Conservation (phyloP, 2,888 invertebrate genomes). For the Tipula vernalis region DNA sequence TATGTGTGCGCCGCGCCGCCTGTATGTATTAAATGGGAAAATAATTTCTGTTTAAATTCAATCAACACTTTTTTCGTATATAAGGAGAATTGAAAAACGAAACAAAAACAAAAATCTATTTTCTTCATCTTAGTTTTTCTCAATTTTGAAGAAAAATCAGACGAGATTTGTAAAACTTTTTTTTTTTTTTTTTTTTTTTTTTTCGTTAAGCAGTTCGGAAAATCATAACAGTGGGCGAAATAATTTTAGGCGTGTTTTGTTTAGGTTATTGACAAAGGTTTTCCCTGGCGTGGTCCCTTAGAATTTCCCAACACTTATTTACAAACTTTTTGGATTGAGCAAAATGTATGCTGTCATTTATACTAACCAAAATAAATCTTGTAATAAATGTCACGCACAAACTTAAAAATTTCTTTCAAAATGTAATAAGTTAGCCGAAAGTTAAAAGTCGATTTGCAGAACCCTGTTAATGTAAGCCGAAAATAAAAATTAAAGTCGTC, state of each 20-base stretch:
- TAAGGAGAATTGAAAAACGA: background rate
- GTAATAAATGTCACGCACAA: no score
- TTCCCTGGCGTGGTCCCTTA: no score
- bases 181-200: background rate
- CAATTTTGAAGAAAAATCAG: background rate
- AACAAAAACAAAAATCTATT: background rate
- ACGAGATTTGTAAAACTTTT: background rate
- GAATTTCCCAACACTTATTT: no score
- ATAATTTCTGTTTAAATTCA: background rate
- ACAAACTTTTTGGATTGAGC: no score
- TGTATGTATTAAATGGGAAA: background rate
- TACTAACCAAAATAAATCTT: no score
- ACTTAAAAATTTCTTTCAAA: no score
- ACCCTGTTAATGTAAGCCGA: no score
- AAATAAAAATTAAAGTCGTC: no score
- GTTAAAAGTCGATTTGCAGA: no score
- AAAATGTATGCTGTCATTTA: no score
- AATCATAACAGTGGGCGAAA: background rate
- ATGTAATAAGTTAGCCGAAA: no score
- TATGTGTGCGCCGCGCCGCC: background rate
- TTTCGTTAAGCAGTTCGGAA: background rate
- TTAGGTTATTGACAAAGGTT: no score
- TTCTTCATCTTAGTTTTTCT: background rate
- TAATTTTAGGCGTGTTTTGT: background rate
- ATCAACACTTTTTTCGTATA: background rate